These are phyloP conservation scores for Paramuricea clavata DNA, from an alignment of 92 coral and sea anemone genomes.

Conservation along the genomic window DNA sequence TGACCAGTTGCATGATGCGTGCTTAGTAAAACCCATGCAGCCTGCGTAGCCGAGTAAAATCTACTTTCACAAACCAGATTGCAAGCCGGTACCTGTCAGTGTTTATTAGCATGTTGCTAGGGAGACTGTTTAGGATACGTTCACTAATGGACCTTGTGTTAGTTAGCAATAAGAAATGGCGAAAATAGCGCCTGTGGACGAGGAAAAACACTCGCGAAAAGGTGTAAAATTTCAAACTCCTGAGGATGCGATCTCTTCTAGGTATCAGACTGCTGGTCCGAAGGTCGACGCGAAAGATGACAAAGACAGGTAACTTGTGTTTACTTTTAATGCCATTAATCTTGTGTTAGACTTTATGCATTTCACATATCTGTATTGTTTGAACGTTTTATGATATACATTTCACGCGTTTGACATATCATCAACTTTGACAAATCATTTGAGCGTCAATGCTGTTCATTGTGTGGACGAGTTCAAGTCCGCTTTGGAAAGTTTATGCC, in stretches of 20 bases:
- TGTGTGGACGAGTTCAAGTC: not conserved
- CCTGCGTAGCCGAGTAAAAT: no score
- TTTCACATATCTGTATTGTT: not conserved
- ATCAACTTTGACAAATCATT: no score
- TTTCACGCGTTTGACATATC: no score
- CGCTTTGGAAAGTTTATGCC: not conserved
- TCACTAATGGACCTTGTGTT: not conserved
- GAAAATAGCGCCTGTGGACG: not conserved
- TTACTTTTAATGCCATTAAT: not conserved
- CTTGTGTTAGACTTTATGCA: not conserved
- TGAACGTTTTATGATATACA: no score
- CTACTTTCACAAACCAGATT: no score
- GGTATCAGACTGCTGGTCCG: constrained; percentile 8
- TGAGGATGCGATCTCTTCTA: constrained; percentile 37
- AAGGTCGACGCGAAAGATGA: constrained; percentile 33
- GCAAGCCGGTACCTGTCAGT: constrained; percentile 3
- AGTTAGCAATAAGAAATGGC: not conserved
- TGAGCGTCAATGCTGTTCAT: not conserved
- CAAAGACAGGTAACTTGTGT: constrained; percentile 12
- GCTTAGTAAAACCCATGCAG: no score
- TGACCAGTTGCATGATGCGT: no score
- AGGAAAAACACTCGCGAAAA: not conserved
- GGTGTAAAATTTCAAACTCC: not conserved
- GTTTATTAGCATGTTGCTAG: not conserved
- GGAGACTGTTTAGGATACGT: not conserved